phyloP scores from a whole-genome alignment of 1,140 invertebrate species.

The Teleogryllus occipitalis region DNA sequence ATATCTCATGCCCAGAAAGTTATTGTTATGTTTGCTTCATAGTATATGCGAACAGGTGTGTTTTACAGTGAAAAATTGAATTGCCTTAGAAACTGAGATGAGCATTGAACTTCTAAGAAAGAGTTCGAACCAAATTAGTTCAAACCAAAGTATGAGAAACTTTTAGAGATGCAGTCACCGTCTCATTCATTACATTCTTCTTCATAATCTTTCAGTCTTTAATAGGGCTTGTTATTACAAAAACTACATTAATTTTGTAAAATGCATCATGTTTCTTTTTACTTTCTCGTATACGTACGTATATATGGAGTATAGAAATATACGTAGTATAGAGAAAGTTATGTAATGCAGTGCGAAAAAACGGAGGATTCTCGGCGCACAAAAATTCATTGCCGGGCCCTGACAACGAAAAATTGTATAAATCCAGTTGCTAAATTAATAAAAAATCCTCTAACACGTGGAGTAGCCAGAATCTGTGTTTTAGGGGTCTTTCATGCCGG shows the following conservation, averaged over 20 bases:
- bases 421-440: too few species aligned
- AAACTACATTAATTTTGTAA: neutral
- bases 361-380: too few species aligned
- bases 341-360: too few species aligned
- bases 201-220: neutral
- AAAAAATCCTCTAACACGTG: too few species aligned
- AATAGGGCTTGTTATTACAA: conserved; percentile 8
- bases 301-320: too few species aligned
- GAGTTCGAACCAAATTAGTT: neutral
- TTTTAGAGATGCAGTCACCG: conserved; percentile 8
- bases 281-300: too few species aligned
- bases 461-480: too few species aligned
- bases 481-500: too few species aligned
- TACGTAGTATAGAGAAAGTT: too few species aligned
- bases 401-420: too few species aligned
- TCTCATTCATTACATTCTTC: neutral
- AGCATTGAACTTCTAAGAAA: conserved; percentile 13
- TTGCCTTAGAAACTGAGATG: conserved; percentile 11
- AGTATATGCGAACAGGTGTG: neutral
- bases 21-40: neutral
- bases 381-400: too few species aligned
- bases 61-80: conserved; percentile 13
- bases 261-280: neutral
- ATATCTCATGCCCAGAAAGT: conserved; percentile 15
- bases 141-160: neutral